Evolutionary conservation across 2,888 invertebrate genomes (phyloP).

Genomic region (Thumatha senex): DNA sequence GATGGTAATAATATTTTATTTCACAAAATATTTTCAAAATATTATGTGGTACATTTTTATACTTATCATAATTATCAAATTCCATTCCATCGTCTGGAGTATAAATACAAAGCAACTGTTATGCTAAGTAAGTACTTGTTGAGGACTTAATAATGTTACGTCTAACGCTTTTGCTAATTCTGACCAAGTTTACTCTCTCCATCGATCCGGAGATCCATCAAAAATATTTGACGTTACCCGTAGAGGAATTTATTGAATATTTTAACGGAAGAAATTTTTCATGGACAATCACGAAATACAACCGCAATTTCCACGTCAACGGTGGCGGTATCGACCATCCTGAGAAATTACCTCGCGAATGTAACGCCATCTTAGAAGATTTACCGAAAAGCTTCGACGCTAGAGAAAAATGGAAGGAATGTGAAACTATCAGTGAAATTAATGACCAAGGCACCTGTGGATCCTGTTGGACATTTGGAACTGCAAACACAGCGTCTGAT

Average conservation of each 20-base stretch:
- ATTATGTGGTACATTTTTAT: too few relatives aligned
- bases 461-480: constrained; percentile 25
- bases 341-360: background rate
- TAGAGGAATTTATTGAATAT: constrained; percentile 19
- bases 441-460: constrained; percentile 11
- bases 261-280: constrained; percentile 22
- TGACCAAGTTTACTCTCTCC: background rate
- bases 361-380: background rate
- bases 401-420: constrained; percentile 15
- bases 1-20: too few relatives aligned
- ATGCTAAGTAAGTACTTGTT: too few relatives aligned
- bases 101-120: too few relatives aligned
- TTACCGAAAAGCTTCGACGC: constrained; percentile 21
- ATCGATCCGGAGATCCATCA: background rate
- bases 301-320: background rate
- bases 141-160: background rate
- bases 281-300: constrained; percentile 17
- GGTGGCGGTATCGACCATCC: background rate
- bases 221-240: constrained; percentile 5
- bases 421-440: constrained; percentile 16
- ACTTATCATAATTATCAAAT: too few relatives aligned
- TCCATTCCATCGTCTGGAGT: too few relatives aligned
- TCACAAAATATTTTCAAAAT: too few relatives aligned
- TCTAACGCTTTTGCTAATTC: background rate
- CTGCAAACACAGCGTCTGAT: constrained; percentile 20